Conservation (phyloP, 2,888 invertebrate species). For the Lepetodrilus schrolli region DNA sequence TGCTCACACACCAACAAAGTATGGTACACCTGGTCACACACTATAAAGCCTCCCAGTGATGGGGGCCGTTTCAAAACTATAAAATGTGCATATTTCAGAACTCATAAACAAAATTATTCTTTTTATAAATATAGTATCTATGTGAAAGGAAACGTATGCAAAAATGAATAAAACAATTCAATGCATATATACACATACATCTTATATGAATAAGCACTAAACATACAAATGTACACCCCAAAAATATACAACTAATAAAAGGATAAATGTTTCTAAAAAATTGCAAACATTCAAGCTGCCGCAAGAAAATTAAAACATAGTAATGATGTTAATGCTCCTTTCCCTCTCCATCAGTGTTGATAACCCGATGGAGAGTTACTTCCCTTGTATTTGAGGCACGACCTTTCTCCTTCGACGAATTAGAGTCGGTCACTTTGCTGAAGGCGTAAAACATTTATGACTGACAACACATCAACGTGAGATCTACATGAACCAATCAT, state of each 20-base stretch:
- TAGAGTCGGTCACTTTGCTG: neutral
- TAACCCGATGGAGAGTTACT: constrained; percentile 24
- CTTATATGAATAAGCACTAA: neutral
- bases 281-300: neutral
- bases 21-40: no score
- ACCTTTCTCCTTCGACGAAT: constrained; percentile 18
- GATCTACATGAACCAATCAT: neutral
- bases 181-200: no score
- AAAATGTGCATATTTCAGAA: no score
- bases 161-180: no score
- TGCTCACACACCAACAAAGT: no score
- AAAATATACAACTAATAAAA: constrained; percentile 1
- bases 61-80: no score
- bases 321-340: neutral
- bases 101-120: no score
- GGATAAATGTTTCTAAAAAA: neutral
- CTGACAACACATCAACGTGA: neutral
- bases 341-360: neutral
- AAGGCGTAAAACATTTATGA: constrained; percentile 25
- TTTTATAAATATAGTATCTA: no score
- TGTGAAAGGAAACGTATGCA: no score
- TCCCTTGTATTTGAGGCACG: constrained; percentile 7
- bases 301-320: neutral
- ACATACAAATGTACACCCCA: constrained; percentile 14
- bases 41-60: no score